Evolutionary conservation across 1,140 invertebrate species (phyloP), one percentile per base, ranked within the genome.

Genomic region (Hyles euphorbiae): DNA sequence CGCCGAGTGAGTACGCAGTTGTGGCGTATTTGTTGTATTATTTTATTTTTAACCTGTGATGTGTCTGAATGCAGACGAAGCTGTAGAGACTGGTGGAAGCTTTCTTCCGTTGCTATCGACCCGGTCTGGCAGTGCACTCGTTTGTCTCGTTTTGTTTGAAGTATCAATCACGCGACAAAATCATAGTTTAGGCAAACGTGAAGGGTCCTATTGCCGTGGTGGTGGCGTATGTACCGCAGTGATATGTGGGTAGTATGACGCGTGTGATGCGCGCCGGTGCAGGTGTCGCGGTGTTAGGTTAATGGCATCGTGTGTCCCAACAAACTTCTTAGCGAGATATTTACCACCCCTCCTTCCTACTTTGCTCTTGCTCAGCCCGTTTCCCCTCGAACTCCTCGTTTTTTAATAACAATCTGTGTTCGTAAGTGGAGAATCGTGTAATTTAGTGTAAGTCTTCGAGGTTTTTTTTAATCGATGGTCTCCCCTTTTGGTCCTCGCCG

Each of bases 261-360:
- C 67, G 70, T 66, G 53, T 65, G 66, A 79, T 71, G 64, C 59
- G 67, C 64, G 65, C 68, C 67, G 67, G 63, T 56, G 65, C 36
- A 58, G 60, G 56, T 54, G 68, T 61, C 58, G 62, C 36, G 67
- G 64, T 63, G 40, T 79, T 87, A 87, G 81, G 74, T 83, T 87
- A 84, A 83, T 80, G 63, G 58, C 80, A 83, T 83, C 63, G 65
- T 83, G 76, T 86, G 79, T 84, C 66, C 68, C 72, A 84, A 83
- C 84, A 87, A 83, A 86, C 78, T 77, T 67, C 56, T 79, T 78
- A 85, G 84, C 84, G 84, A 85, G 84, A 84, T 73, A 60, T 47
- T 34, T 58, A 46, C 46, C 50, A 60, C 60, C 33, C 43, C 32
- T 40, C 56, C 45, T 43, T 34, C 49, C 56, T 40, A 33, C 59